Conservation (phyloP, 2,888 invertebrate species). For the Deilephila porcellus region DNA sequence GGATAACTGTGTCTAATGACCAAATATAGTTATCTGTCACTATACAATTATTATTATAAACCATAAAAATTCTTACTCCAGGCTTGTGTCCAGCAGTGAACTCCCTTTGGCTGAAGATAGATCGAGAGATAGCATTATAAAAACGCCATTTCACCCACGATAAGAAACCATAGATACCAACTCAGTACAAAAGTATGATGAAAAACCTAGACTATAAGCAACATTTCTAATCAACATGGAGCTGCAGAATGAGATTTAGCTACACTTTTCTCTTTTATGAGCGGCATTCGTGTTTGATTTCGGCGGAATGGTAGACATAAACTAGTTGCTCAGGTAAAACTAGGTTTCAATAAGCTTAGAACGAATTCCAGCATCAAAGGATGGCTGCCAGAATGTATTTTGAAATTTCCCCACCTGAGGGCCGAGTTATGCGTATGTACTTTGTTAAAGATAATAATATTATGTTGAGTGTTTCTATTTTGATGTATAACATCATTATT, state of each 20-base stretch:
- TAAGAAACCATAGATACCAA: too few species aligned
- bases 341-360: slow-evolving; percentile 22
- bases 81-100: too few species aligned
- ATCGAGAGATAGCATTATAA: too few species aligned
- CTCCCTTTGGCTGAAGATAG: too few species aligned
- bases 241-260: not conserved
- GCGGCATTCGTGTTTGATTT: not conserved
- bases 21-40: too few species aligned
- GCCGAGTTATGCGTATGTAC: not conserved
- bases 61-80: too few species aligned
- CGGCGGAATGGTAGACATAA: not conserved
- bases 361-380: slow-evolving; percentile 18
- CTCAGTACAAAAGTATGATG: too few species aligned
- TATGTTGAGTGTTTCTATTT: not conserved
- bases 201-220: too few species aligned
- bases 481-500: not conserved
- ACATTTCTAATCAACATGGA: too few species aligned
- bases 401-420: not conserved
- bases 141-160: too few species aligned
- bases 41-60: too few species aligned
- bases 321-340: not conserved
- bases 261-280: not conserved
- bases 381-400: slow-evolving; percentile 2
- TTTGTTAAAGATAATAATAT: not conserved
- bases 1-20: too few species aligned